Percentiles rank a stretch among this genome's conserved stretches.
These are phyloP conservation scores for Jacana jacana DNA, from an alignment of 2,113 vertebrate genomes.

Conservation along the genomic window DNA sequence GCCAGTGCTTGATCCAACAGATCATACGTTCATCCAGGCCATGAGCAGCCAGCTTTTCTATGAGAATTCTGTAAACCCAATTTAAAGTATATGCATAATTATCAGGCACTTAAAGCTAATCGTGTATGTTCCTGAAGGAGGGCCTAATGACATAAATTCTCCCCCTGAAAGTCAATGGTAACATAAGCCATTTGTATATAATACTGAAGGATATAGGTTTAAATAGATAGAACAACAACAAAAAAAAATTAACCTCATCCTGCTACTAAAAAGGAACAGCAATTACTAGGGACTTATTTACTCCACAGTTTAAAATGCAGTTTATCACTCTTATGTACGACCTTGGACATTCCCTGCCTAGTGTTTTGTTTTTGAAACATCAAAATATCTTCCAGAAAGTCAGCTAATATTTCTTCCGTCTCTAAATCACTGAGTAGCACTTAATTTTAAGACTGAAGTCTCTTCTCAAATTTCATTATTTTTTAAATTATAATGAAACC, in stretches of 20 bases:
- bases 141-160: background rate
- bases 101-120: background rate
- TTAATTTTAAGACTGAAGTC: background rate
- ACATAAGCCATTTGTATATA: background rate
- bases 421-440: background rate
- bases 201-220: background rate
- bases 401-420: background rate
- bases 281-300: background rate
- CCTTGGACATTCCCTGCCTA: background rate
- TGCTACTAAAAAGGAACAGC: background rate
- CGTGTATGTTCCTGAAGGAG: background rate
- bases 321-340: background rate
- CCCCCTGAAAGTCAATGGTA: background rate
- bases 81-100: background rate
- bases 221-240: background rate
- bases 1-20: no score
- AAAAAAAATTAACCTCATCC: background rate
- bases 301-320: background rate
- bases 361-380: background rate
- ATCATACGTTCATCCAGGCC: no score
- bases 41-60: no score
- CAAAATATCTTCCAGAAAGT: background rate
- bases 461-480: background rate
- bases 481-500: background rate
- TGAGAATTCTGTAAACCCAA: no score